Evolutionary conservation across 2,888 invertebrate genomes (phyloP), one percentile per base, ranked within the genome.

Genomic region (Cephus nigrinus): DNA sequence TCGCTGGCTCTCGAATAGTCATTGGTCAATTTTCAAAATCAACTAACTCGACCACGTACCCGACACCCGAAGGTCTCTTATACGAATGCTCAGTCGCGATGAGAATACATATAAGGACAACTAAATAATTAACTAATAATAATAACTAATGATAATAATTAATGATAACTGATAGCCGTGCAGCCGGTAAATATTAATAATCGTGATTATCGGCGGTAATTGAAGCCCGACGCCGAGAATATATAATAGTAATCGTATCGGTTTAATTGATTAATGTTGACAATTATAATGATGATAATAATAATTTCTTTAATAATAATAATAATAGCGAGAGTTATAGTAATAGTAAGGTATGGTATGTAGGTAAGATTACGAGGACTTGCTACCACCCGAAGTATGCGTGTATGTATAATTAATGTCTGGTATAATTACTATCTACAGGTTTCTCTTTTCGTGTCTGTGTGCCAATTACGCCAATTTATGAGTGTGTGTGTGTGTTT

Each of bases 341-440:
- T 36, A 76, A 33, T 69, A 11, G 68, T 34, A 69, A 15, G 69
- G 36, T 76, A 71, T n/a, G 33, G 55, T 55, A 55, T 55, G 35
- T 30, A 30, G 79, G 73, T 82, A 82, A 84, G 83, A 81, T 84
- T 85, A 83, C 82, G 82, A 81, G 81, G 81, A 82, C 76, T 85
- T 82, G 82, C 87, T 87, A 86, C 84, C 83, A 84, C 83, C 82
- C 83, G 81, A 81, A 82, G 33, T 75, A 55, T 75, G 32, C 71
- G 33, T 78, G 75, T 74, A 40, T 76, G 35, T 74, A 71, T 80
- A 76, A 77, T 80, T 75, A 81, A 84, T 82, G 68, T 77, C 68
- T 36, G 68, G 68, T 68, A 75, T 75, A 36, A 33, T 73, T 55
- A 40, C 78, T 83, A 83, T 83, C 83, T 83, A 83, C 80, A 83